phyloP scores from a whole-genome alignment of 2,888 invertebrate genomes.

The Himalopsyche japonica region DNA sequence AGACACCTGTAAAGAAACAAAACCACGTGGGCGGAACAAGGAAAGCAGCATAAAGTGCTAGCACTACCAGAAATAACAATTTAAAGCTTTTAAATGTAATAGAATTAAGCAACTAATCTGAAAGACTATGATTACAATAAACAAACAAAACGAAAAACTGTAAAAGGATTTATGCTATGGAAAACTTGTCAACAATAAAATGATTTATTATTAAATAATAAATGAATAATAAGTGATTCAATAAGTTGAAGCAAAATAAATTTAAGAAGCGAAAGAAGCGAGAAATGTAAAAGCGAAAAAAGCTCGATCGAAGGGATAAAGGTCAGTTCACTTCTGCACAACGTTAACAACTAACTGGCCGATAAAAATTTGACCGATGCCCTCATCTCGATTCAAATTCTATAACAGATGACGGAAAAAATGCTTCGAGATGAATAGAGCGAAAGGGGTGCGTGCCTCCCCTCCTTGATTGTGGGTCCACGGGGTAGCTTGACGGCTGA shows the following conservation, averaged over 20 bases:
- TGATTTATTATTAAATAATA: background rate
- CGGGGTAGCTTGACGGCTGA: background rate
- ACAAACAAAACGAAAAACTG: background rate
- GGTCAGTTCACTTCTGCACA: conserved; percentile 23
- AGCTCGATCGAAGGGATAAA: conserved; percentile 1
- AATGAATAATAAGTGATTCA: background rate
- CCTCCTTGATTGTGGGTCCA: background rate
- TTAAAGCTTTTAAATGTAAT: background rate
- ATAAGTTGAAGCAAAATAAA: background rate
- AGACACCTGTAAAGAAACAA: background rate
- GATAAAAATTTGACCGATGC: background rate
- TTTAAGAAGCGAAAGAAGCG: conserved; percentile 5
- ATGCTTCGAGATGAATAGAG: background rate
- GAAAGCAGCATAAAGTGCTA: background rate
- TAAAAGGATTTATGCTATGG: background rate
- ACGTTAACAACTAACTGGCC: conserved; percentile 14
- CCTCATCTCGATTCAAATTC: background rate
- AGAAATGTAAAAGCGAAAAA: conserved; percentile 23
- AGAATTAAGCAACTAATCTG: background rate
- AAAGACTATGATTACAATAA: background rate
- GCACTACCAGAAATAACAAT: background rate
- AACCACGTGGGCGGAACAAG: background rate
- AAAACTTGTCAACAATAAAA: background rate
- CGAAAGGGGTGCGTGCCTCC: background rate
- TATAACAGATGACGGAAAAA: background rate